Percentiles rank a stretch among this genome's conserved stretches.
phyloP scores from a whole-genome alignment of 2,797 vertebrate genomes.

The Enteromius paludinosus region DNA sequence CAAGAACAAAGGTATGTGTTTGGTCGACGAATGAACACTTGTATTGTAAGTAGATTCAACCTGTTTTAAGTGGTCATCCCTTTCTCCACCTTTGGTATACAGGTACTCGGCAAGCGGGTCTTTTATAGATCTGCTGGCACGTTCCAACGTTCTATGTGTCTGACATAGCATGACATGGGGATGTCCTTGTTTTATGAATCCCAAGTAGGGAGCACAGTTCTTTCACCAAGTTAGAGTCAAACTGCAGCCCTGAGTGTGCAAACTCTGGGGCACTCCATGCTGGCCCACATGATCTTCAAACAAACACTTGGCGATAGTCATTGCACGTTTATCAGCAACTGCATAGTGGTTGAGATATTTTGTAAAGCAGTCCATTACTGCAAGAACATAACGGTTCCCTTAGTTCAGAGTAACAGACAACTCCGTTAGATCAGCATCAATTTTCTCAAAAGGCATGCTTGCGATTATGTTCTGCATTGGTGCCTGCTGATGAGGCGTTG shows the following conservation, averaged over 20 bases:
- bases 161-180: not conserved
- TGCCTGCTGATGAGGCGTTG: too few species aligned
- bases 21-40: not conserved
- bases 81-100: not conserved
- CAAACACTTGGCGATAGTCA: conserved; percentile 25
- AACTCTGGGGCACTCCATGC: not conserved
- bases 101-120: not conserved
- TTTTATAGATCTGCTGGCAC: not conserved
- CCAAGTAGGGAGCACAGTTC: not conserved
- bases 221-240: conserved; percentile 6
- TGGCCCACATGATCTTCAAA: conserved; percentile 52
- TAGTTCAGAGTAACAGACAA: not conserved
- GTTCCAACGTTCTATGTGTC: not conserved
- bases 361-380: conserved; percentile 43
- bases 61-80: not conserved
- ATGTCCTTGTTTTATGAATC: not conserved
- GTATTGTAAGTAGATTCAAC: not conserved
- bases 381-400: conserved; percentile 22
- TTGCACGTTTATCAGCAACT: conserved; percentile 23
- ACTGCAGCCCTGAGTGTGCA: not conserved
- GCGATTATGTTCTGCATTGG: conserved; percentile 45
- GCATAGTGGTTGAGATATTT: conserved; percentile 36
- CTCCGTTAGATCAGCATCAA: conserved; percentile 45
- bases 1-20: not conserved
- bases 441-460: conserved; percentile 45